A percentile compares a stretch with the other conserved stretches of the same genome.
phyloP scores from a whole-genome alignment of 2,888 invertebrate species.

The Eupithecia abbreviata region DNA sequence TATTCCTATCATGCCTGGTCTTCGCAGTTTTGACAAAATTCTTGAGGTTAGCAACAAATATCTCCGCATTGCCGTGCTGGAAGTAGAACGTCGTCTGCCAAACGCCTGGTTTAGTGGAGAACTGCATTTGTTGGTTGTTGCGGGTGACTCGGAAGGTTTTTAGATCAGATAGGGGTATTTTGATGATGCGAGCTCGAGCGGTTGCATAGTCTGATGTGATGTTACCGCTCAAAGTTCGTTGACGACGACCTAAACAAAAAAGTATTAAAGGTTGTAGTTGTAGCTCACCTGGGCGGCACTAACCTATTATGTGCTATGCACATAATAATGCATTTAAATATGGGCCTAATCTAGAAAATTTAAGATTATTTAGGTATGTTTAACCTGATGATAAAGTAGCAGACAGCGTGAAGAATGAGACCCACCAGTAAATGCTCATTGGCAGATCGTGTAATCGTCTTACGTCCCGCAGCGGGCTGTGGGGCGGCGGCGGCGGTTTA shows the following conservation, averaged over 20 bases:
- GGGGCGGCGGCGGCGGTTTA: too few species aligned
- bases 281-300: background rate
- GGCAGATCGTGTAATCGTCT: too few species aligned
- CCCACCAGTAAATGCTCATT: too few species aligned
- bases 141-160: conserved; percentile 72
- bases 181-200: conserved; percentile 72
- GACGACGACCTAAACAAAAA: conserved; percentile 79
- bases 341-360: background rate
- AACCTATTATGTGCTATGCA: background rate
- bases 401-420: background rate
- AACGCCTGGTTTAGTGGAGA: conserved; percentile 78
- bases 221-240: conserved; percentile 84
- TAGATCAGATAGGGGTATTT: conserved; percentile 70
- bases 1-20: conserved; percentile 87
- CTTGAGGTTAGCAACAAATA: conserved; percentile 86
- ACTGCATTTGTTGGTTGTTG: conserved; percentile 76
- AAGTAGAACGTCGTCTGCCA: conserved; percentile 93
- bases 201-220: conserved; percentile 76
- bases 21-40: conserved; percentile 86
- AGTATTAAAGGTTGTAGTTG: background rate
- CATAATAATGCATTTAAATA: background rate
- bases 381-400: background rate
- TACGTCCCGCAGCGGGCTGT: too few species aligned
- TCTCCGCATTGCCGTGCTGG: conserved; percentile 93
- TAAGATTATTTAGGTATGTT: background rate